Evolutionary conservation across 2,888 invertebrate genomes (phyloP).

Genomic region (Mimumesa dahlbomi): DNA sequence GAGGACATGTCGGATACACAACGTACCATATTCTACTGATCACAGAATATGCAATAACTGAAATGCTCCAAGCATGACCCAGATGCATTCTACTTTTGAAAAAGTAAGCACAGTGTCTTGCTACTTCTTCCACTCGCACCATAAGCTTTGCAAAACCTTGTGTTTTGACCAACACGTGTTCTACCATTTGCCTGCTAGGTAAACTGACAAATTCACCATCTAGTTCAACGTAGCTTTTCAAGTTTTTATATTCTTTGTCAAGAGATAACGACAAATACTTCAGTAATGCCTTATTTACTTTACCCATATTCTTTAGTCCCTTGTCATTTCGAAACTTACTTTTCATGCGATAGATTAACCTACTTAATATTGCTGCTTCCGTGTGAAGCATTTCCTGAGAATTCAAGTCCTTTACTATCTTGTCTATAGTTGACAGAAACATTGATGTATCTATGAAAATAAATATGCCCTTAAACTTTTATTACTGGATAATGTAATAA

Average conservation of each 20-base stretch:
- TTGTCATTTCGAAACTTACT: constrained; percentile 83
- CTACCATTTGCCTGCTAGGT: constrained; percentile 84
- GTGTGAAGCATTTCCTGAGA: constrained; percentile 81
- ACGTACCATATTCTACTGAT: constrained; percentile 82
- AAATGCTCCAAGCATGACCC: constrained; percentile 83
- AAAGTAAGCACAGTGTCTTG: constrained; percentile 81
- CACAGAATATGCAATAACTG: constrained; percentile 82
- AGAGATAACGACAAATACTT: constrained; percentile 81
- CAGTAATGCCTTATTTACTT: constrained; percentile 81
- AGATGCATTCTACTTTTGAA: constrained; percentile 81
- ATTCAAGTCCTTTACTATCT: constrained; percentile 62
- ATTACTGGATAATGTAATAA: no score
- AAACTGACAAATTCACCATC: constrained; percentile 75
- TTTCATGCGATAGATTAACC: constrained; percentile 83
- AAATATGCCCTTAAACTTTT: no score
- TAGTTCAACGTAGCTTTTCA: constrained; percentile 63
- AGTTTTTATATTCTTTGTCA: constrained; percentile 78
- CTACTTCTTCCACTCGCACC: constrained; percentile 81
- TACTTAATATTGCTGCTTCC: constrained; percentile 82
- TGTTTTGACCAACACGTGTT: constrained; percentile 82
- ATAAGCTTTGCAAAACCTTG: constrained; percentile 83
- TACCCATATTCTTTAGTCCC: constrained; percentile 82
- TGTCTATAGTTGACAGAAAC: constrained; percentile 58
- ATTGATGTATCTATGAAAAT: constrained; percentile 58
- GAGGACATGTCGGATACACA: no score